phyloP scores from a whole-genome alignment of 2,113 vertebrate species.

The Taurulus bubalis region DNA sequence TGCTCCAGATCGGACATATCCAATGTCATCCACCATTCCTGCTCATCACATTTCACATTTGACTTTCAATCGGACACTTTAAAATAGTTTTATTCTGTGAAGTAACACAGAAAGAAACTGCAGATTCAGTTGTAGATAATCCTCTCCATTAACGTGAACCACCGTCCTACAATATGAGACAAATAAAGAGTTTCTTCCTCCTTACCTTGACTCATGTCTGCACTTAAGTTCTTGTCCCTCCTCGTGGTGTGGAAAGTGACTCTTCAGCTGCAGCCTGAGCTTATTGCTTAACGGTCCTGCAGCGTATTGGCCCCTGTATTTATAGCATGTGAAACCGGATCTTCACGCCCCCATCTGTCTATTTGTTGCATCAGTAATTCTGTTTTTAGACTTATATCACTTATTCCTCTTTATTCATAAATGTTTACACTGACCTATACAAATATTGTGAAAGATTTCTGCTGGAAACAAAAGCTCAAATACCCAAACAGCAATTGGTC shows the following conservation, averaged over 20 bases:
- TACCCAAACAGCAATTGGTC: neutral
- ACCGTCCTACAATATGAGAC: neutral
- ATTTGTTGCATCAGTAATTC: slow-evolving; percentile 15
- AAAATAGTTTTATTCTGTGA: neutral
- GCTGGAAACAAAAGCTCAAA: neutral
- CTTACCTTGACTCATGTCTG: slow-evolving; percentile 71
- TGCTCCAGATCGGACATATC: slow-evolving; percentile 19
- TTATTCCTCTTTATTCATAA: slow-evolving; percentile 1
- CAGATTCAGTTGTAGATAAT: neutral
- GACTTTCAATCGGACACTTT: slow-evolving; percentile 14
- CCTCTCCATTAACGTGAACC: neutral
- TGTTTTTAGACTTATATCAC: slow-evolving; percentile 47
- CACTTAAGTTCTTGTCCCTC: neutral
- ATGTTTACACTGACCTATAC: neutral
- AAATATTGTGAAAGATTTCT: neutral
- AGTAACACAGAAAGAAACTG: neutral
- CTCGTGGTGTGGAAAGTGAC: neutral
- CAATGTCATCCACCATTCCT: slow-evolving; percentile 31
- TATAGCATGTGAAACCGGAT: slow-evolving; percentile 67
- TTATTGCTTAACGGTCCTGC: neutral
- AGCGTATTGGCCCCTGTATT: slow-evolving; percentile 39
- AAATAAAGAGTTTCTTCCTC: neutral
- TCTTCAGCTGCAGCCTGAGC: slow-evolving; percentile 14
- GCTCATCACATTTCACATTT: slow-evolving; percentile 31
- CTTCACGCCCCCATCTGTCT: slow-evolving; percentile 16